A percentile compares a stretch with the other conserved stretches of the same genome.
phyloP scores from a whole-genome alignment of 35 echinoderm and acorn worm species.

The Heliocidaris tuberculata region DNA sequence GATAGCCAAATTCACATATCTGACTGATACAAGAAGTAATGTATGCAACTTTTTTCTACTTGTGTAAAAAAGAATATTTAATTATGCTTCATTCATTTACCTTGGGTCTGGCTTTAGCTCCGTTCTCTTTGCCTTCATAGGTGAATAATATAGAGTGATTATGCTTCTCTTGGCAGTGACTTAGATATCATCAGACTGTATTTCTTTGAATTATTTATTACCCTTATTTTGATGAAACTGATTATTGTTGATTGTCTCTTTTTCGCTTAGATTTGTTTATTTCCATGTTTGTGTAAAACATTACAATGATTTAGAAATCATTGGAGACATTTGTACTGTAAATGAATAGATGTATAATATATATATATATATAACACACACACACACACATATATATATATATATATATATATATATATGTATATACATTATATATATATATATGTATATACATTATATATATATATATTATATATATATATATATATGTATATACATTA shows the following conservation, averaged over 20 bases:
- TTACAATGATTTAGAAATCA: background rate
- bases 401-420: background rate
- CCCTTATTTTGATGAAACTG: background rate
- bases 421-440: background rate
- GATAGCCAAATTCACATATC: conserved; percentile 11
- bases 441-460: background rate
- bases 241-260: background rate
- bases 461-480: background rate
- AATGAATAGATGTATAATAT: background rate
- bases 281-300: background rate
- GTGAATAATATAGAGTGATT: background rate
- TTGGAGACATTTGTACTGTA: conserved; percentile 5
- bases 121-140: background rate
- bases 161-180: background rate
- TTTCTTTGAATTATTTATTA: conserved; percentile 21
- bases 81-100: background rate
- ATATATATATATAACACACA: too few relatives aligned
- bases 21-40: background rate
- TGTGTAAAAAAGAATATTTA: background rate
- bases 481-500: background rate
- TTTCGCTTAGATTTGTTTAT: background rate
- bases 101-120: background rate
- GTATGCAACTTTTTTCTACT: conserved; percentile 31
- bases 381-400: background rate
- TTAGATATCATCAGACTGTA: background rate